Percentiles rank a stretch among this genome's conserved stretches.
Evolutionary conservation across 2,113 vertebrate species (phyloP).

Genomic region (Cephalopholis sonnerati): DNA sequence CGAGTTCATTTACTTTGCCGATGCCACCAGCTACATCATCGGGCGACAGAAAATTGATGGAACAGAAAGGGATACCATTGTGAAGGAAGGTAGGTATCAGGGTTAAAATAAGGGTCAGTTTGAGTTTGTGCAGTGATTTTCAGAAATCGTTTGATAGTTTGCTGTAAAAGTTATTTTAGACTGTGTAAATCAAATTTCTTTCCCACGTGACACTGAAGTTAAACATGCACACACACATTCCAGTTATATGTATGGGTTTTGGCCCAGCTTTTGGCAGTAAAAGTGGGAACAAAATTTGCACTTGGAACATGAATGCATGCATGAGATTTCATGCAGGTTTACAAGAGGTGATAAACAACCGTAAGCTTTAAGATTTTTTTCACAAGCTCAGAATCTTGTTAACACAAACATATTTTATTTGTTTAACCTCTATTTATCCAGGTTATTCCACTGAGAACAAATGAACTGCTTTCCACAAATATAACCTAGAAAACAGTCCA

Average conservation of each 20-base stretch:
- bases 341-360: neutral
- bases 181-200: neutral
- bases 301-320: neutral
- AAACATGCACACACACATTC: neutral
- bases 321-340: neutral
- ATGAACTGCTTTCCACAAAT: neutral
- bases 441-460: neutral
- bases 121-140: neutral
- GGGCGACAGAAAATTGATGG: constrained; percentile 98
- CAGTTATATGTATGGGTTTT: neutral
- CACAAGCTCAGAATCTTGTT: neutral
- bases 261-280: neutral
- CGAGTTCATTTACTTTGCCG: constrained; percentile 96
- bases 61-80: constrained; percentile 92
- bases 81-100: constrained; percentile 89
- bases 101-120: neutral
- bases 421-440: neutral
- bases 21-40: constrained; percentile 96
- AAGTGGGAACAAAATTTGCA: neutral
- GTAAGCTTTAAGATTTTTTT: neutral
- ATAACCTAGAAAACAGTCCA: neutral
- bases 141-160: no score
- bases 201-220: neutral
- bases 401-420: neutral
- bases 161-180: neutral